A percentile compares a stretch with the other conserved stretches of the same genome.
Conservation (phyloP, 2,797 vertebrate species). For the Borostomias antarcticus region DNA sequence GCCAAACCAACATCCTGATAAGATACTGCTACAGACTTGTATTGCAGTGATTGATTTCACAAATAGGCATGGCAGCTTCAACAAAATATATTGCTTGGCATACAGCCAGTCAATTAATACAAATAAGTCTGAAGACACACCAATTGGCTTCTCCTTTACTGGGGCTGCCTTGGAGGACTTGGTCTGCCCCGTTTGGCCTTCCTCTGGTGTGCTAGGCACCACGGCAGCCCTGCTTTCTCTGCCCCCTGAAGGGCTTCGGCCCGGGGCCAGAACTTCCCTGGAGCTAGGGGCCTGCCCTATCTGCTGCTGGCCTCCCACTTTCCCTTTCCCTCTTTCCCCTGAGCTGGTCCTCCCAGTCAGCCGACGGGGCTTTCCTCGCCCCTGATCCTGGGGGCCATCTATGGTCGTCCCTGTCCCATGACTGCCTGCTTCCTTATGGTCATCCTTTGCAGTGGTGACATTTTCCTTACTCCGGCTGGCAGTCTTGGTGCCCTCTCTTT, state of each 20-base stretch:
- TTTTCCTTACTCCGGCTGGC: slow-evolving; percentile 56
- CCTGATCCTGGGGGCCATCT: slow-evolving; percentile 71
- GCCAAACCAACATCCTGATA: not conserved
- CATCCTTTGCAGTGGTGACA: slow-evolving; percentile 54
- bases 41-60: not conserved
- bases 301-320: slow-evolving; percentile 55
- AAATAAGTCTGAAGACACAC: slow-evolving; percentile 42
- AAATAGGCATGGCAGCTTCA: not conserved
- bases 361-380: slow-evolving; percentile 68
- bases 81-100: no score
- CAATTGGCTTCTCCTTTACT: slow-evolving; percentile 58
- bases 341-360: slow-evolving; percentile 71
- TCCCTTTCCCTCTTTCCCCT: slow-evolving; percentile 66
- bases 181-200: slow-evolving; percentile 18
- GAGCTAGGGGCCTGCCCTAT: slow-evolving; percentile 45
- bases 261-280: slow-evolving; percentile 39
- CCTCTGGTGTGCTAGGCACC: slow-evolving; percentile 37
- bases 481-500: slow-evolving; percentile 50
- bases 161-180: slow-evolving; percentile 35
- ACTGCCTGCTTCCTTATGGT: slow-evolving; percentile 35
- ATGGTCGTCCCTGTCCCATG: slow-evolving; percentile 51
- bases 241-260: slow-evolving; percentile 42
- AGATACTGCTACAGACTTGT: not conserved
- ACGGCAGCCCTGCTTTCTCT: slow-evolving; percentile 38
- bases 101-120: no score